Evolutionary conservation across 2,888 invertebrate species (phyloP).

Genomic region (Orchestes rusci): DNA sequence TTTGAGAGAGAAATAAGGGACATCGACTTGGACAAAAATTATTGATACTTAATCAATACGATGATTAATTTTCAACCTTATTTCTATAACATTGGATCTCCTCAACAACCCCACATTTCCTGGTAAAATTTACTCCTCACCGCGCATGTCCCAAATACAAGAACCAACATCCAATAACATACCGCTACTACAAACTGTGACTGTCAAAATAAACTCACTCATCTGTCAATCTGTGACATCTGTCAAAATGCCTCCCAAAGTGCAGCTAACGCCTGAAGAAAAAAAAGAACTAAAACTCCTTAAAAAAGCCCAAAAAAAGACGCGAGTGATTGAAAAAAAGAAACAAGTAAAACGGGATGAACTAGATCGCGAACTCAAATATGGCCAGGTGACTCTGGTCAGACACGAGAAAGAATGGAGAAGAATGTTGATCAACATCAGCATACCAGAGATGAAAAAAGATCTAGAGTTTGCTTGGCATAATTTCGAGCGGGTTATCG

Average conservation of each 20-base stretch:
- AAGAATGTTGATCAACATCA: slow-evolving; percentile 39
- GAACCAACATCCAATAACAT: too few relatives aligned
- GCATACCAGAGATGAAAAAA: slow-evolving; percentile 40
- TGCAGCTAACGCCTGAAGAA: slow-evolving; percentile 29
- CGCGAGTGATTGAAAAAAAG: slow-evolving; percentile 30
- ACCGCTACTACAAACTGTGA: too few relatives aligned
- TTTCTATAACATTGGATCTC: too few relatives aligned
- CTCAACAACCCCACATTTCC: too few relatives aligned
- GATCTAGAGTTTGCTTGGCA: slow-evolving; percentile 43
- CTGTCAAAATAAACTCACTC: too few relatives aligned
- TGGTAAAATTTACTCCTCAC: too few relatives aligned
- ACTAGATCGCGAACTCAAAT: slow-evolving; percentile 40
- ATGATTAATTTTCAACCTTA: too few relatives aligned
- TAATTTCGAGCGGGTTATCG: slow-evolving; percentile 44
- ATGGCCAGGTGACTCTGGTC: slow-evolving; percentile 37
- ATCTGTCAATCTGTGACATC: too few relatives aligned
- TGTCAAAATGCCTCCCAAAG: slow-evolving; percentile 26
- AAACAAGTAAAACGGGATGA: slow-evolving; percentile 36
- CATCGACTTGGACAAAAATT: too few relatives aligned
- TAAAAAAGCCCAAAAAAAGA: slow-evolving; percentile 33
- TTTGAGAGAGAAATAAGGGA: too few relatives aligned
- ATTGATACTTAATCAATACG: too few relatives aligned
- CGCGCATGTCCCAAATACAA: too few relatives aligned
- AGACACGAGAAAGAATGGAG: slow-evolving; percentile 40
- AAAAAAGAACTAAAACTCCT: slow-evolving; percentile 26